These are phyloP conservation scores for Rousettus madagascariensis DNA, from an alignment of 2,797 vertebrate genomes.

Conservation along the genomic window DNA sequence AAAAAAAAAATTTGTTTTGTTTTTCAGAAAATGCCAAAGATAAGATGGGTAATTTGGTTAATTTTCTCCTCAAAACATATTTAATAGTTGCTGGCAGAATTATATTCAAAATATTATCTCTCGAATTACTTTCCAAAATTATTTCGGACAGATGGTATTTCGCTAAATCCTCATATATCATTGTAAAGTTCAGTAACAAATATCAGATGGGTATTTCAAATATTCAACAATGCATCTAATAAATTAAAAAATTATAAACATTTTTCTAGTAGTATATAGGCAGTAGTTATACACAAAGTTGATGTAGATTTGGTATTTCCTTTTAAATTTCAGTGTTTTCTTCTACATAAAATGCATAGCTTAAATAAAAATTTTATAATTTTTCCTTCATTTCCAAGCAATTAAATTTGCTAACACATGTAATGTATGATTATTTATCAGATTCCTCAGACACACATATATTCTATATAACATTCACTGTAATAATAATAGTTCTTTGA, in stretches of 20 bases:
- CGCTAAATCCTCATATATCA: conserved; percentile 23
- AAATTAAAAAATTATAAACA: not conserved
- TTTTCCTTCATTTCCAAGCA: conserved; percentile 34
- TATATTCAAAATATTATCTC: conserved; percentile 58
- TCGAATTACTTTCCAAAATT: conserved; percentile 49
- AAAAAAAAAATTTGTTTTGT: conserved; percentile 45
- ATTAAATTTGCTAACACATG: conserved; percentile 1
- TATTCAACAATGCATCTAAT: conserved; percentile 25
- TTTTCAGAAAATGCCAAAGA: conserved; percentile 45
- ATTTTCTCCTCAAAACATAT: conserved; percentile 60
- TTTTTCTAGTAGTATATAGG: not conserved
- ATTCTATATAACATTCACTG: not conserved
- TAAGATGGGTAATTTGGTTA: conserved; percentile 47
- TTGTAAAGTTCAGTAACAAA: conserved; percentile 71
- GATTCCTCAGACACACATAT: not conserved
- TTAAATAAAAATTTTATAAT: conserved; percentile 36
- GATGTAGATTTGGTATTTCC: conserved; percentile 13
- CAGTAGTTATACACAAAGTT: not conserved
- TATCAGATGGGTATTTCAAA: conserved; percentile 52
- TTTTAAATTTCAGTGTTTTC: not conserved
- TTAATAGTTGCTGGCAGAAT: conserved; percentile 50
- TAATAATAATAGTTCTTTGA: not conserved
- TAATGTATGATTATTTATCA: conserved; percentile 27
- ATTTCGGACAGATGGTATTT: conserved; percentile 59
- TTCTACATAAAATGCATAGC: conserved; percentile 10